These are phyloP conservation scores for Zele albiditarsus DNA, from an alignment of 2,888 invertebrate genomes.

Conservation along the genomic window DNA sequence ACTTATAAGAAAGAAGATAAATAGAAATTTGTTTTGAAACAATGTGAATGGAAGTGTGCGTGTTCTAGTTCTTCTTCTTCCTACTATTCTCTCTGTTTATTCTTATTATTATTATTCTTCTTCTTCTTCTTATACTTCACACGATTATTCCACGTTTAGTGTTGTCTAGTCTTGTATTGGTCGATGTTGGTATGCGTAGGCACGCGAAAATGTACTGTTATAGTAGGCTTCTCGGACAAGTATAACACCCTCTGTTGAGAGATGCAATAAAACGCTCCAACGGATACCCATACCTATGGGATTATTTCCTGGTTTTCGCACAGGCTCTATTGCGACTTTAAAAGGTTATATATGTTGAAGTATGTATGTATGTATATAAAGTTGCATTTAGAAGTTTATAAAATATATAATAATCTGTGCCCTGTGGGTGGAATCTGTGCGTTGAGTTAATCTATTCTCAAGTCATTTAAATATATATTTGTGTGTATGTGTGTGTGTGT, in stretches of 20 bases:
- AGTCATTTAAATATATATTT: slow-evolving; percentile 23
- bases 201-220: slow-evolving; percentile 24
- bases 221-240: slow-evolving; percentile 6
- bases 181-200: slow-evolving; percentile 19
- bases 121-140: not conserved
- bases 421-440: slow-evolving; percentile 29
- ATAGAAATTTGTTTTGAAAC: not conserved
- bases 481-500: not conserved
- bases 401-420: slow-evolving; percentile 25
- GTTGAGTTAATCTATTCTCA: slow-evolving; percentile 30
- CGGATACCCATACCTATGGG: slow-evolving; percentile 1
- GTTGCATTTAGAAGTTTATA: slow-evolving; percentile 17
- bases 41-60: not conserved
- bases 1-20: not conserved
- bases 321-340: not conserved
- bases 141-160: not conserved
- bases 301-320: slow-evolving; percentile 31
- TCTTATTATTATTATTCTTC: no score
- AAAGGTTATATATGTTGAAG: not conserved
- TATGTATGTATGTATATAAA: not conserved
- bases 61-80: slow-evolving; percentile 3
- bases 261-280: slow-evolving; percentile 30
- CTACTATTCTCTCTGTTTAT: not conserved
- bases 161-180: not conserved
- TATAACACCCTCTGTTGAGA: slow-evolving; percentile 21